Base-by-base conservation (phyloP, 2,888 invertebrate species). In the Abscondita cerata region DNA sequence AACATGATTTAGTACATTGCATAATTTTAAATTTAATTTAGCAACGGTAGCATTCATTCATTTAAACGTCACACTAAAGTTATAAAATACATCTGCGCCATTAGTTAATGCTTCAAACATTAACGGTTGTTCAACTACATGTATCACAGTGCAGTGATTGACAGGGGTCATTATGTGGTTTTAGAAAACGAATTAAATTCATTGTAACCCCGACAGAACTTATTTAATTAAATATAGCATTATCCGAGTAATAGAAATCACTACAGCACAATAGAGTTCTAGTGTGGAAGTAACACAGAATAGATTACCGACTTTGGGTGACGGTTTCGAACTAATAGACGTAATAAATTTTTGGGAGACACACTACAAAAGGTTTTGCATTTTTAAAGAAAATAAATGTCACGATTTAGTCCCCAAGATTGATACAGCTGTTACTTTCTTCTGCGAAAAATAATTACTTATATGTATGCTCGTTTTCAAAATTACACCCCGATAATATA, bases 181-280 rank as follows among this genome's bases (percentile, higher is more conserved):
- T 61, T 61, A 25, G 51, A 56, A n/a, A 61, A 61, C 41, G 52
- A 61, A 61, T 61, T 61, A 61, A 48, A 61, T 61, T 52, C 47
- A 61, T 57, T 56, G 51, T 46, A 51, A 61, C 55, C 57, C 62
- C 47, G 44, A 47, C 62, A 52, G 57, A 57, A 52, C 57, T 57
- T 57, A 57, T 62, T 57, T 62, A 62, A 62, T 62, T 62, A 62
- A 62, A 62, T 48, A 47, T 48, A 46, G 44, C 40, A 57, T 62
- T 56, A 62, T 57, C 52, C 52, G 34, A 36, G 53, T 62, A 62
- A 62, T 62, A 62, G 58, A 58, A 62, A 58, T 58, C 56, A 57
- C 61, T 56, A 52, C 61, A 61, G 46, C 11, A 44, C 44, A 44
- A 44, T 44, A 16, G 44, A 5, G 16, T 8, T n/a, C 6, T 11